Evolutionary conservation across 2,888 invertebrate genomes (phyloP), one percentile per base, ranked within the genome.

Genomic region (Drosophila kanekoi): DNA sequence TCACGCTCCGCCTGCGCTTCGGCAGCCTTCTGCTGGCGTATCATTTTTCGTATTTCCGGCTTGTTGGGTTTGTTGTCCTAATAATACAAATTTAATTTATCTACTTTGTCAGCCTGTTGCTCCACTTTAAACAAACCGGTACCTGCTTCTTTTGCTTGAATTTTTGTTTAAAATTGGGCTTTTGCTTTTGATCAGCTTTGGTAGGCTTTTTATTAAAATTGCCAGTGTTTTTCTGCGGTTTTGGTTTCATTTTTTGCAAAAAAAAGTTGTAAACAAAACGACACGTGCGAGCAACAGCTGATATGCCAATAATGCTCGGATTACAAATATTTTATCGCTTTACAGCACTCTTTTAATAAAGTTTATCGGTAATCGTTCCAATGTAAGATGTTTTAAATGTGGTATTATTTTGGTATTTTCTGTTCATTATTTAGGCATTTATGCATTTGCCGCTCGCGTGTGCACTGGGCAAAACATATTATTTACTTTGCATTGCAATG

Each of bases 1-100:
- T 74, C 94, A 84, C 96, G 72, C 35, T 81, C 87, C 6, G 81
- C 84, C 28, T 68, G 70, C 0, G 67, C 84, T 20, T 70, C 64
- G 13, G 81, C 74, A 1, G 81, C 79, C 28, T 86, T 81, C 40
- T 88, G 63, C 20, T 89, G 72, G 0, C 79, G 69, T 53, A 75
- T 79, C 64, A 74, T 71, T 23, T 84, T 72, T 0, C 85, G 63
- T 23, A 79, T 70, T 63, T 85, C 84, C 0, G 68, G 64, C 28
- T 85, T 85, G 38, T 76, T 86, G 4, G 77, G 77, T 16, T 68
- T 79, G 16, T 78, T 80, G 3, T 79, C 69, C 81, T 84, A 45
- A 2, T 38, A 61, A 37, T 60, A 45, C 49, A 0, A 41, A 14
- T 18, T 18, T 18, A 18, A 18, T 8, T 9, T 18, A 10, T n/a